Evolutionary conservation across 2,113 vertebrate genomes (phyloP).

Genomic region (Eublepharis macularius): DNA sequence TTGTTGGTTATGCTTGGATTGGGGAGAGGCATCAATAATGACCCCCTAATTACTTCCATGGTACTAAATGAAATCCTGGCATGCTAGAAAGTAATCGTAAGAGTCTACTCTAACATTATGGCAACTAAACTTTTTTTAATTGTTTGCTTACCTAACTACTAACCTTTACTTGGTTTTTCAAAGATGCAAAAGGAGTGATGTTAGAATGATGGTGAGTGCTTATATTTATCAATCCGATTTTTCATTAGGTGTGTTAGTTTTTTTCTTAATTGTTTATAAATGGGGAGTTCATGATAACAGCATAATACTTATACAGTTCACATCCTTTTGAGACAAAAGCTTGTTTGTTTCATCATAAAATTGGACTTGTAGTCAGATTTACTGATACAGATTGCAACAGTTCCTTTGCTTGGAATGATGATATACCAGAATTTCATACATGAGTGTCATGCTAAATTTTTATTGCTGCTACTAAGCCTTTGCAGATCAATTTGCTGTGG

Average conservation of each 20-base stretch:
- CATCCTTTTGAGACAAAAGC: neutral
- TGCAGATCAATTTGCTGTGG: neutral
- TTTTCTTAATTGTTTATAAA: neutral
- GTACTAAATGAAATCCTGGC: constrained; percentile 25
- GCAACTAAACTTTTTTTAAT: constrained; percentile 59
- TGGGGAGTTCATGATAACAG: neutral
- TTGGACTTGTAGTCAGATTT: neutral
- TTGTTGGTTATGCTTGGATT: neutral
- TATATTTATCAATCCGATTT: constrained; percentile 18
- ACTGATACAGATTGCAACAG: neutral
- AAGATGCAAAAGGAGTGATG: constrained; percentile 85
- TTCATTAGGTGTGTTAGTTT: neutral
- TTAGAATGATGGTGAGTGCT: constrained; percentile 79
- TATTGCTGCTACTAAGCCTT: neutral
- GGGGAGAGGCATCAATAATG: neutral
- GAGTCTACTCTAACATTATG: constrained; percentile 39
- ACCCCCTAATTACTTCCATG: neutral
- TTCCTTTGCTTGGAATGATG: too few species aligned
- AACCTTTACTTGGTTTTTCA: constrained; percentile 74
- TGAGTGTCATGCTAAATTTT: neutral
- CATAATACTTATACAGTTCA: neutral
- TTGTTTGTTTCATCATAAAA: neutral
- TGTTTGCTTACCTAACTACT: constrained; percentile 68
- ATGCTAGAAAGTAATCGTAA: constrained; percentile 40
- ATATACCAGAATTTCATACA: neutral